Evolutionary conservation across 2,888 invertebrate species (phyloP).

Genomic region (Volucella inflata): DNA sequence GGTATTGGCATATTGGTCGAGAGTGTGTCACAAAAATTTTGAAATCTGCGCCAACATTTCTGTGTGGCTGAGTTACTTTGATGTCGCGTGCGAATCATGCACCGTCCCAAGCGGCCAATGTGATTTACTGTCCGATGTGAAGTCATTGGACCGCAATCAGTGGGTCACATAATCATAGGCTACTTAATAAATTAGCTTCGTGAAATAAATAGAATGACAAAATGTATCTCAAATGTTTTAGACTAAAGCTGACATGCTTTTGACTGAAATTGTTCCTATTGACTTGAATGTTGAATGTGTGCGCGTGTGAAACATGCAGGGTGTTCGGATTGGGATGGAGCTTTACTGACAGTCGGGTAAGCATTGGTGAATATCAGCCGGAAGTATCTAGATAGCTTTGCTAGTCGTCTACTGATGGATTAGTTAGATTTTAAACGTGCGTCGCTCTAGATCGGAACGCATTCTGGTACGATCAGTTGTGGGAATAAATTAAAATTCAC

Average conservation of each 20-base stretch:
- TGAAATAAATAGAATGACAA: conserved; percentile 34
- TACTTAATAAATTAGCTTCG: conserved; percentile 33
- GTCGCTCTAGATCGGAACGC: conserved; percentile 37
- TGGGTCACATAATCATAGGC: conserved; percentile 63
- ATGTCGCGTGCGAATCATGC: conserved; percentile 49
- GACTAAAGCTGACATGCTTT: not conserved
- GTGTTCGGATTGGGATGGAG: conserved; percentile 20
- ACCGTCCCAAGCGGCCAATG: conserved; percentile 19
- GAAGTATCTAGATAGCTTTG: conserved; percentile 57
- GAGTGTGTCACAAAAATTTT: not conserved
- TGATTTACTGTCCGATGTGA: conserved; percentile 65
- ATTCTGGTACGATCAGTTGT: conserved; percentile 23
- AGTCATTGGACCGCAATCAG: conserved; percentile 71
- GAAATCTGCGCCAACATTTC: conserved; percentile 38
- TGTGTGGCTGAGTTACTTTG: conserved; percentile 57
- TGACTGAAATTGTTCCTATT: not conserved
- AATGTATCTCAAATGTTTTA: conserved; percentile 37
- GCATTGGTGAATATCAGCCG: conserved; percentile 64
- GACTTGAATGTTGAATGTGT: conserved; percentile 25
- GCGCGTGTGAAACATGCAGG: conserved; percentile 41
- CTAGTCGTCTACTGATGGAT: conserved; percentile 52
- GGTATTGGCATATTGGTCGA: conserved; percentile 17
- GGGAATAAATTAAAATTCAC: conserved; percentile 4
- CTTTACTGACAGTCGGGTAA: conserved; percentile 19
- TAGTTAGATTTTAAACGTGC: conserved; percentile 68